A percentile compares a stretch with the other conserved stretches of the same genome.
Conservation (phyloP, 2,113 vertebrate genomes). For the Tinamus guttatus region DNA sequence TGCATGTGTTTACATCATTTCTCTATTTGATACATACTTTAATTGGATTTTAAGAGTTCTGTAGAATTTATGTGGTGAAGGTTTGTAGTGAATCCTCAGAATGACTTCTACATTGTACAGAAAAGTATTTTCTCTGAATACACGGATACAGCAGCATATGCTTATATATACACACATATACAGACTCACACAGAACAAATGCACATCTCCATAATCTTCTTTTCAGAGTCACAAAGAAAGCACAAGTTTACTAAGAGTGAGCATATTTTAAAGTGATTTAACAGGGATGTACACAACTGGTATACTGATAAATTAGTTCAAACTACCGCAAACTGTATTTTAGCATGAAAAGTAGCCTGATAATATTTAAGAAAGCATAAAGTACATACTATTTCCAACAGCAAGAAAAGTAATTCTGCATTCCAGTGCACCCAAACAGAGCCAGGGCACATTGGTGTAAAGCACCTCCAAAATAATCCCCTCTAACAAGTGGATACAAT, state of each 20-base stretch:
- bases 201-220: not conserved
- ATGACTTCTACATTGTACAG: not conserved
- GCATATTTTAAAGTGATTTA: not conserved
- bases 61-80: not conserved
- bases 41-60: not conserved
- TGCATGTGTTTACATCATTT: not conserved
- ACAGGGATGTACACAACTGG: not conserved
- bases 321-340: not conserved
- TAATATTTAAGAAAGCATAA: not conserved
- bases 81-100: not conserved
- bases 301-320: not conserved
- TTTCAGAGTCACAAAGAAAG: not conserved
- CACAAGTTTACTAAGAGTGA: not conserved
- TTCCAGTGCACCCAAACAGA: not conserved
- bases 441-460: not conserved
- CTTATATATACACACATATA: not conserved
- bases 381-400: not conserved
- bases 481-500: not conserved
- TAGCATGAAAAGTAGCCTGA: not conserved
- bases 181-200: not conserved
- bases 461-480: not conserved
- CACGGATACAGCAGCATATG: not conserved
- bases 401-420: not conserved
- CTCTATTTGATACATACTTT: not conserved
- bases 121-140: not conserved